Conservation (phyloP, 2,113 vertebrate species). For the Galemys pyrenaicus region DNA sequence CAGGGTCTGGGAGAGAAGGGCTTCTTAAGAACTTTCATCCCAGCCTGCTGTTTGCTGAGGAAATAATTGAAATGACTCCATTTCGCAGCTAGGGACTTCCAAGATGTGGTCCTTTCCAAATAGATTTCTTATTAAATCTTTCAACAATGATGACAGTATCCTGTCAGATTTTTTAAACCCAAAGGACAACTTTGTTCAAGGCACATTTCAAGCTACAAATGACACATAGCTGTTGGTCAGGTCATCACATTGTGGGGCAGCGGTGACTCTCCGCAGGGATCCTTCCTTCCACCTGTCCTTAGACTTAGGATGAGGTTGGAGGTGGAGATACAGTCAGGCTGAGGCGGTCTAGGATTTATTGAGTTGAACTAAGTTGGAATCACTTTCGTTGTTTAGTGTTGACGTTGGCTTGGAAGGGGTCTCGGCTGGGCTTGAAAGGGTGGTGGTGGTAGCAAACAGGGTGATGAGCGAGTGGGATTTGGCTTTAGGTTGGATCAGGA, state of each 20-base stretch:
- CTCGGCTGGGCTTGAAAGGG: background rate
- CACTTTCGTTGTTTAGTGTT: background rate
- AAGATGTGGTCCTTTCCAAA: slow-evolving; percentile 60
- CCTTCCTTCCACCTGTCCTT: slow-evolving; percentile 44
- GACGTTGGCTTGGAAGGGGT: background rate
- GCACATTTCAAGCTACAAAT: slow-evolving; percentile 71
- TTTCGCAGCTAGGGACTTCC: slow-evolving; percentile 48
- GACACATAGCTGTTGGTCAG: slow-evolving; percentile 75
- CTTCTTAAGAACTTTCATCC: slow-evolving; percentile 61
- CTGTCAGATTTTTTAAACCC: slow-evolving; percentile 71
- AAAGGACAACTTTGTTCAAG: slow-evolving; percentile 68
- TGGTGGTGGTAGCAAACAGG: background rate
- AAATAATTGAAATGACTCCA: slow-evolving; percentile 70
- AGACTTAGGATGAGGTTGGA: background rate
- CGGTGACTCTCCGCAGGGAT: slow-evolving; percentile 55
- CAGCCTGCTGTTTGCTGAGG: slow-evolving; percentile 54
- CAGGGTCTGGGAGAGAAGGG: background rate
- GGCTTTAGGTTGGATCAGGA: background rate
- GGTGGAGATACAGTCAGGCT: background rate
- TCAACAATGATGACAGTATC: slow-evolving; percentile 55
- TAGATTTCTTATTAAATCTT: slow-evolving; percentile 73
- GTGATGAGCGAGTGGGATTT: background rate
- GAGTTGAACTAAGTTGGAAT: background rate
- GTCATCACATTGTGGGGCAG: slow-evolving; percentile 48
- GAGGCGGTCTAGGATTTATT: background rate